Evolutionary conservation across 1,140 invertebrate genomes (phyloP).

Genomic region (Hesperophylax magnus): DNA sequence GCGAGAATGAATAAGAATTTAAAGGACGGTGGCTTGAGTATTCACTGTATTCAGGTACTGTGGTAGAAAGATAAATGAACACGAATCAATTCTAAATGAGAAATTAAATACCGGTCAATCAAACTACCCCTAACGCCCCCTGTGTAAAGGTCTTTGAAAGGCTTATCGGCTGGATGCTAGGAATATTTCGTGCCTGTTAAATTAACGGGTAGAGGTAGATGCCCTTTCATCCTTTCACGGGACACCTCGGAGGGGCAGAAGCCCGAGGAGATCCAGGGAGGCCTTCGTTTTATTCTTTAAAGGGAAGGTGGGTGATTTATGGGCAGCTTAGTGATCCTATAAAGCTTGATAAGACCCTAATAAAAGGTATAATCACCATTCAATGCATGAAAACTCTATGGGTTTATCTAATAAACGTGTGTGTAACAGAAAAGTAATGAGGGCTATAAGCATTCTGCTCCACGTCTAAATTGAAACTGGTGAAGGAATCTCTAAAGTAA

Average conservation of each 20-base stretch:
- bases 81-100: background rate
- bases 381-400: slow-evolving; percentile 25
- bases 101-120: background rate
- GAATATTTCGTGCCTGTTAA: slow-evolving; percentile 8
- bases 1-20: too few species aligned
- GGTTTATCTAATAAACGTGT: slow-evolving; percentile 26
- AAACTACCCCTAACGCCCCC: background rate
- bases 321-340: slow-evolving; percentile 40
- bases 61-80: too few species aligned
- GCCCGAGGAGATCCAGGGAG: background rate
- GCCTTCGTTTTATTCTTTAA: slow-evolving; percentile 42
- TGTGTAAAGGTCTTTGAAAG: background rate
- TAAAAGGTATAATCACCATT: slow-evolving; percentile 38
- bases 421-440: slow-evolving; percentile 14
- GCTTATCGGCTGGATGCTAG: slow-evolving; percentile 7
- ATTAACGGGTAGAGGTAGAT: slow-evolving; percentile 3
- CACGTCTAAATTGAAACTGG: slow-evolving; percentile 13
- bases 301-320: slow-evolving; percentile 45
- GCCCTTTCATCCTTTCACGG: slow-evolving; percentile 12
- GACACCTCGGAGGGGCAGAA: slow-evolving; percentile 26
- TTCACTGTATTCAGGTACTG: too few species aligned
- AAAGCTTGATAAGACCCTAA: slow-evolving; percentile 36
- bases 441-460: background rate
- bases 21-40: too few species aligned
- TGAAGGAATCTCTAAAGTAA: background rate